Evolutionary conservation across 2,113 vertebrate species (phyloP), one percentile per base, ranked within the genome.

Genomic region (Spea bombifrons): DNA sequence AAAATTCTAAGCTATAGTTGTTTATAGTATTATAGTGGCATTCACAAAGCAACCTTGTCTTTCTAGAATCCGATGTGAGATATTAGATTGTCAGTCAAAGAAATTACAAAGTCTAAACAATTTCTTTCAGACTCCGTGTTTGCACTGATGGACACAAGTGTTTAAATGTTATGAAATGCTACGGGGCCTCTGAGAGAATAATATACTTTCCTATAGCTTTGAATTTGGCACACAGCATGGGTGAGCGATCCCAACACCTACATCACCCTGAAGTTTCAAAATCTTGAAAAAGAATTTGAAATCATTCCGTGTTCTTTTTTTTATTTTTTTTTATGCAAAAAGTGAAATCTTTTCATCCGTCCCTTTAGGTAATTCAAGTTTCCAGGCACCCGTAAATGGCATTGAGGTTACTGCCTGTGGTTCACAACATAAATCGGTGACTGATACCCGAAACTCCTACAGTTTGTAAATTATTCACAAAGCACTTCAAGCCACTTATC

Each of bases 21-120:
- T 93, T 66, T 91, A 91, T 89, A 88, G 89, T 90, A 91, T 87
- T 90, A 87, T 89, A 86, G 87, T 88, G 91, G 92, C 89, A 90
- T 91, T 90, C 88, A 87, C 88, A 88, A 90, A 89, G 86, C 88
- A 88, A 91, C 86, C 86, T 88, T 92, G 88, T 91, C 88, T 92
- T 75, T 86, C 88, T 87, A 81, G 89, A 91, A 90, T 90, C 90
- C 92, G 92, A 93, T 91, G 91, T 90, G 92, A 94, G 92, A 94
- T 93, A 94, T 94, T 93, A 94, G 92, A 89, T 92, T 94, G 93
- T 94, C 94, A 94, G 89, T 94, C 93, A 91, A 86, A 89, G 92
- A 92, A 93, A 94, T 94, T 90, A 91, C 90, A 88, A 90, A 94
- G 92, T 91, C 92, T 91, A 90, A 89, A 89, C 86, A 88, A 85